Evolutionary conservation across 2,797 vertebrate genomes (phyloP).

Genomic region (Glossophaga mutica): DNA sequence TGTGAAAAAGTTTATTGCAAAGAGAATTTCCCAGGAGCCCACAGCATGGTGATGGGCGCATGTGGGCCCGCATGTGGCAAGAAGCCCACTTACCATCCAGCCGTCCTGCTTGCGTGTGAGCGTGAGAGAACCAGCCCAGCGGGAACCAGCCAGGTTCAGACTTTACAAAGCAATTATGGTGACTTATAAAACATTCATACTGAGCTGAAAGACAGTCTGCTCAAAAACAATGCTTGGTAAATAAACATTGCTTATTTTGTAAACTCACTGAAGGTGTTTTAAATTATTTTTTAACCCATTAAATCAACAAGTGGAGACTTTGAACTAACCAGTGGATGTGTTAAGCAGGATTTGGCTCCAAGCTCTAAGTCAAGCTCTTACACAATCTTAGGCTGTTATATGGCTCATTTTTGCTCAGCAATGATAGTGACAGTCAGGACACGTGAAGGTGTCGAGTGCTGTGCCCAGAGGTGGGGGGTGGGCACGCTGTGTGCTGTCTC

Average conservation of each 20-base stretch:
- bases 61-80: not conserved
- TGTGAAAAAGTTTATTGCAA: not conserved
- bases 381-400: not conserved
- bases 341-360: not conserved
- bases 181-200: conserved; percentile 43
- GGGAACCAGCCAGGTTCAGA: not conserved
- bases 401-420: not conserved
- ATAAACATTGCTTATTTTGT: not conserved
- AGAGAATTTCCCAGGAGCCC: not conserved
- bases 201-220: not conserved
- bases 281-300: conserved; percentile 14
- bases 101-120: not conserved
- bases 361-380: not conserved
- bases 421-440: not conserved
- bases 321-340: not conserved
- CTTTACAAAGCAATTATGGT: not conserved
- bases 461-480: rapidly evolving
- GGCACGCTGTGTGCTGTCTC: rapidly evolving
- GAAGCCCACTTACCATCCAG: not conserved
- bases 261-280: conserved; percentile 16
- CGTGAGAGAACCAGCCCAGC: not conserved
- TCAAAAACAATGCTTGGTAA: not conserved
- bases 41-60: not conserved
- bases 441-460: not conserved
- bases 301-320: not conserved